Evolutionary conservation across 1,140 invertebrate species (phyloP), one percentile per base, ranked within the genome.

Genomic region (Linepithema humile): DNA sequence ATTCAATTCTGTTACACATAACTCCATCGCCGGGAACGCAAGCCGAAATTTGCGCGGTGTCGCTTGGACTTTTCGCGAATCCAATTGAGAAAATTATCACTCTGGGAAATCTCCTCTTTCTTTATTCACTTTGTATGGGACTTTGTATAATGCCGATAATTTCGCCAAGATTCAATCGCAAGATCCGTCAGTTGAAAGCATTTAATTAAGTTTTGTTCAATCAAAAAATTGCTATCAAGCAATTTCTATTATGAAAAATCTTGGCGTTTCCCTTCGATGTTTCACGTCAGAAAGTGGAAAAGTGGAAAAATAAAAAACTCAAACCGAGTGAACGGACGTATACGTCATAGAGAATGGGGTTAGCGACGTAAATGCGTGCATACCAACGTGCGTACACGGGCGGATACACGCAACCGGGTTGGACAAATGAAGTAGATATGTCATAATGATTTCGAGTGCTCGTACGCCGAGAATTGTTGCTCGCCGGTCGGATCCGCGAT

Each of bases 341-440:
- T 53, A 80, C 65, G 73, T 86, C 70, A 48, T 83, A 69, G 73
- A 83, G 69, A 88, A 88, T 70, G 75, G 74, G 86, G 72, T 82
- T 82, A 87, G 83, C 50, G 73, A 85, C 48, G 75, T 57, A 57
- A 80, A 83, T 82, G 57, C 48, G 50, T 12, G 50, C 57, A 53
- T 53, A 62, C n/a, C 74, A 73, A 29, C 85, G 50, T 50, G 29
- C 53, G 62, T 64, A 43, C 45, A 64, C 45, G 45, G 38, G 15
- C 80, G 82, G 50, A 62, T 83, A 85, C 75, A 57, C 82, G 82
- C 83, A 78, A 85, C 69, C 77, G 77, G 82, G 84, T 85, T 87
- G 88, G 83, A 89, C 85, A 86, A 89, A 87, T 89, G 88, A 89
- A 85, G 88, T 89, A 80, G 88, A 89, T 89, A 87, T 87, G 88